Conservation (phyloP, 2,113 vertebrate species). For the Scopus umbretta region DNA sequence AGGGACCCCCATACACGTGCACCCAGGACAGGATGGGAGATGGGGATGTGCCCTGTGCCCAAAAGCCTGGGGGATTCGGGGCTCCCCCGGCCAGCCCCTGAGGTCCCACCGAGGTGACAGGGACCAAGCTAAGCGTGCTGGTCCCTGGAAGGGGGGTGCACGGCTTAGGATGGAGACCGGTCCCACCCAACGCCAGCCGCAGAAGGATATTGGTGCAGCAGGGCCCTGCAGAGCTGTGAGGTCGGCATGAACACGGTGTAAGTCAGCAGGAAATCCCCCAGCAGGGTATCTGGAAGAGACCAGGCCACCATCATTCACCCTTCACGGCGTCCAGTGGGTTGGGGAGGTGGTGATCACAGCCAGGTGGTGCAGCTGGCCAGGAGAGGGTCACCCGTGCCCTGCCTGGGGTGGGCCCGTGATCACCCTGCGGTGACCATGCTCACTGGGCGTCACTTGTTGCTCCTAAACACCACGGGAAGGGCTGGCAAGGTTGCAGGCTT, state of each 20-base stretch:
- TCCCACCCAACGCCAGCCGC: accelerated
- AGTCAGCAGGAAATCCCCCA: constrained; percentile 89
- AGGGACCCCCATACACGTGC: accelerated
- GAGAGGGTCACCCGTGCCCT: accelerated
- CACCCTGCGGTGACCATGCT: accelerated
- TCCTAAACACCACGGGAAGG: accelerated
- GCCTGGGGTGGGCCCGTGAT: not conserved
- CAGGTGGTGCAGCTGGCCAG: accelerated
- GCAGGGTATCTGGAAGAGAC: constrained; percentile 77
- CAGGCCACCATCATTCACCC: accelerated
- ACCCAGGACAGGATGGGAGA: not conserved
- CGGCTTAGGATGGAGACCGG: accelerated
- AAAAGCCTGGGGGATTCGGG: not conserved
- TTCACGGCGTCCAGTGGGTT: accelerated
- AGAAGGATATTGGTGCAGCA: constrained; percentile 92
- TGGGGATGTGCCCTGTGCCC: not conserved
- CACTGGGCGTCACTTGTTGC: not conserved
- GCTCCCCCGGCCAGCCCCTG: not conserved
- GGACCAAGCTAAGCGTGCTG: not conserved
- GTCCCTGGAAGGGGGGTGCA: accelerated
- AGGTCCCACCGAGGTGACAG: not conserved
- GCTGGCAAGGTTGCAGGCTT: not conserved
- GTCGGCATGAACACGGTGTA: constrained; percentile 92
- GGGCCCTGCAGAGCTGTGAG: constrained; percentile 81
- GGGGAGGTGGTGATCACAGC: not conserved